Conservation (phyloP, 2,113 vertebrate genomes). For the Pterocles burchelli region DNA sequence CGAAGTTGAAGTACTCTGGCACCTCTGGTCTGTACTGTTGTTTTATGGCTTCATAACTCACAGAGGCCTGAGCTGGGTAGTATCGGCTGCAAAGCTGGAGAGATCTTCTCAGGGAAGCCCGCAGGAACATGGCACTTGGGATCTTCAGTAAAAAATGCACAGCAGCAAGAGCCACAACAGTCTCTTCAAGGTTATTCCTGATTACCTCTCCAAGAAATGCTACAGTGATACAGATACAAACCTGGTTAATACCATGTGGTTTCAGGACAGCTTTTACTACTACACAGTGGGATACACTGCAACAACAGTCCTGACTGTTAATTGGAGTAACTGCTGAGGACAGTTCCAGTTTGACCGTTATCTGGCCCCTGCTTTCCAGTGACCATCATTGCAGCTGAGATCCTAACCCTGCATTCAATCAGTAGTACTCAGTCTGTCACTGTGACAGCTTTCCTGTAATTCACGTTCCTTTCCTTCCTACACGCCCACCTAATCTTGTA, state of each 20-base stretch:
- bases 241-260: neutral
- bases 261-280: neutral
- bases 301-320: neutral
- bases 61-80: constrained; percentile 39
- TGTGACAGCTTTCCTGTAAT: neutral
- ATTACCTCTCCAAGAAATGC: constrained; percentile 21
- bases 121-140: neutral
- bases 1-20: constrained; percentile 84
- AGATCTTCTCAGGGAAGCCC: neutral
- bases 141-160: neutral
- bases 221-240: neutral
- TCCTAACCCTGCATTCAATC: neutral
- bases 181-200: neutral
- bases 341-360: neutral
- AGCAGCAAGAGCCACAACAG: neutral
- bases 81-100: constrained; percentile 20
- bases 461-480: neutral
- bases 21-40: constrained; percentile 68
- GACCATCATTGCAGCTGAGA: neutral
- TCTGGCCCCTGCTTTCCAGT: neutral
- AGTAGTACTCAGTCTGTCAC: neutral
- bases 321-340: neutral
- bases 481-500: neutral
- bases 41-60: constrained; percentile 74
- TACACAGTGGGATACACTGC: neutral